Conservation (phyloP, 2,888 invertebrate species). For the Caenorhabditis panamensis region DNA sequence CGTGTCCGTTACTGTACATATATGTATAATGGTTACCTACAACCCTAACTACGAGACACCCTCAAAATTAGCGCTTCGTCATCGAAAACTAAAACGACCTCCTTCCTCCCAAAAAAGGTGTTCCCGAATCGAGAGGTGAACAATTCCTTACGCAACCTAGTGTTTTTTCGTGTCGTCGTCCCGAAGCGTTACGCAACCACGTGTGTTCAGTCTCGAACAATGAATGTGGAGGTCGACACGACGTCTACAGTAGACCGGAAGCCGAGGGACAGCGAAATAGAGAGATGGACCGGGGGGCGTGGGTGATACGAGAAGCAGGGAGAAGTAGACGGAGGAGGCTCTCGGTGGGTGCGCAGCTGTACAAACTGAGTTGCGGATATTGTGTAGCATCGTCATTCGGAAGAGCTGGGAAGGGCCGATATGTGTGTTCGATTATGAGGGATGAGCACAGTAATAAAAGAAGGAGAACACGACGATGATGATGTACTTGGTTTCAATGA, state of each 20-base stretch:
- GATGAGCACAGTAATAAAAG: constrained; percentile 32
- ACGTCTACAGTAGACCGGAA: constrained; percentile 38
- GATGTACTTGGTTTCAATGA: constrained; percentile 23
- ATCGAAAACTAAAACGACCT: constrained; percentile 3
- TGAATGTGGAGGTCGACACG: neutral
- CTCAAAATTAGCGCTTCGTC: too few relatives aligned
- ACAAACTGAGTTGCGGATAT: constrained; percentile 52
- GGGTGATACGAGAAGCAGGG: neutral
- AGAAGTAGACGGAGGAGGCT: constrained; percentile 24
- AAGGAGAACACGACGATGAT: neutral
- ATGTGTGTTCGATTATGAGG: constrained; percentile 33
- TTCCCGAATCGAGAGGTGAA: constrained; percentile 8
- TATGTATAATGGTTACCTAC: too few relatives aligned
- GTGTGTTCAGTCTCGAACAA: neutral
- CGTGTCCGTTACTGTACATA: too few relatives aligned
- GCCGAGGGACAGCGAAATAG: neutral
- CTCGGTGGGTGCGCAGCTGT: constrained; percentile 57
- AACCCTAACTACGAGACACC: too few relatives aligned
- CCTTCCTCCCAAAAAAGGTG: neutral
- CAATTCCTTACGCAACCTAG: constrained; percentile 24
- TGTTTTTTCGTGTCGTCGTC: constrained; percentile 7
- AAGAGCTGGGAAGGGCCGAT: constrained; percentile 4
- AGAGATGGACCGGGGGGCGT: neutral
- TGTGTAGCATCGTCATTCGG: constrained; percentile 29
- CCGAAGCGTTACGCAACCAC: constrained; percentile 27